Conservation (phyloP, 2,888 invertebrate species). For the Lepidocyrtinus sp. region DNA sequence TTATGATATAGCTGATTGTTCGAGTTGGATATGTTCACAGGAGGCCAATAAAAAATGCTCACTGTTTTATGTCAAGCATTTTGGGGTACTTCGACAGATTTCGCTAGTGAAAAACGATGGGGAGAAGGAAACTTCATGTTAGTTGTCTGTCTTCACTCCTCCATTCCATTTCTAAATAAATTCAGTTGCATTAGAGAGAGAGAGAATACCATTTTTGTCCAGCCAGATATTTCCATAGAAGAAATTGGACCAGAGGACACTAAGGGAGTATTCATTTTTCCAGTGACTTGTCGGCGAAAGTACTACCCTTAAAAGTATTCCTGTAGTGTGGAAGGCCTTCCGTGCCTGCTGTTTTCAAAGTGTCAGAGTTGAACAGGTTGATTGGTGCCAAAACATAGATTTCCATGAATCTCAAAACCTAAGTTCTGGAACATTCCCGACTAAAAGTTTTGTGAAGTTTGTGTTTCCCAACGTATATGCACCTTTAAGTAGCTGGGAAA, state of each 20-base stretch:
- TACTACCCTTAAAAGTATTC: too few species aligned
- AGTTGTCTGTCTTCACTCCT: slow-evolving; percentile 29
- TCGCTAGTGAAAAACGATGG: slow-evolving; percentile 45
- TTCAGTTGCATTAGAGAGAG: not conserved
- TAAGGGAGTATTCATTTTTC: not conserved
- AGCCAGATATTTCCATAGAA: not conserved
- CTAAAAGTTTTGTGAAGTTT: too few species aligned
- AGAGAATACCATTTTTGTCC: not conserved
- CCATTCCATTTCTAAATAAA: not conserved
- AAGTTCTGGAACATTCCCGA: too few species aligned
- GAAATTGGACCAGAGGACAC: not conserved
- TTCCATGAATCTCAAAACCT: too few species aligned
- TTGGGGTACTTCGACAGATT: not conserved
- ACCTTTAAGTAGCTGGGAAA: too few species aligned
- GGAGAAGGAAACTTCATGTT: slow-evolving; percentile 42
- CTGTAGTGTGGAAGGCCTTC: too few species aligned
- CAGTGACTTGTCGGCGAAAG: too few species aligned
- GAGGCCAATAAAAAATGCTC: slow-evolving; percentile 1
- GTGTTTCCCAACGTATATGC: too few species aligned
- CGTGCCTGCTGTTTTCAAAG: too few species aligned
- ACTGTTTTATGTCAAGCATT: not conserved
- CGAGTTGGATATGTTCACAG: not conserved
- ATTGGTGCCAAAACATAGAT: too few species aligned
- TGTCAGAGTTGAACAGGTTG: too few species aligned
- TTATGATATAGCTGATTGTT: not conserved